Evolutionary conservation across 2,888 invertebrate species (phyloP), one percentile per base, ranked within the genome.

Genomic region (Norana najaformis): DNA sequence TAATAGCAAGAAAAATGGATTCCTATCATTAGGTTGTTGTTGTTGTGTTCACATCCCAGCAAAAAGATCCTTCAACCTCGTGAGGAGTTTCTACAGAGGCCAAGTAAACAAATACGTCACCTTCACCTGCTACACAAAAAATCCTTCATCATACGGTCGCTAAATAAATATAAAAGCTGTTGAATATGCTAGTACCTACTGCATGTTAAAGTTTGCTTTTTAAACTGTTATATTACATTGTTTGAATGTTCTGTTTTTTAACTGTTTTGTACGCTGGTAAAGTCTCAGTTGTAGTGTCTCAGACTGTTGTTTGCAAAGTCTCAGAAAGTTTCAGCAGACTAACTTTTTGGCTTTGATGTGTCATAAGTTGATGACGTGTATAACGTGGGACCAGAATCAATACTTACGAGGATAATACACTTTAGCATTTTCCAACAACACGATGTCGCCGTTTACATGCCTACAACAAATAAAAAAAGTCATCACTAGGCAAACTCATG

Each of bases 351-450:
- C n/a, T n/a, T n/a, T n/a, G n/a, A n/a, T n/a, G n/a, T n/a, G n/a
- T n/a, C n/a, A n/a, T n/a, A n/a, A n/a, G n/a, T n/a, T n/a, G n/a
- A n/a, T n/a, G n/a, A n/a, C n/a, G n/a, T n/a, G n/a, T n/a, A n/a
- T n/a, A n/a, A 30, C 30, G n/a, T n/a, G n/a, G 30, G 69, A 69
- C n/a, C 30, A n/a, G 69, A 90, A 11, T 23, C 34, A 34, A 35
- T 39, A 92, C 94, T 93, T 92, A 94, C 94, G 93, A 93, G 92
- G 89, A 90, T 94, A 94, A 90, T 93, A 93, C 30, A 92, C 92
- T 91, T 94, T 94, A 85, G 92, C 92, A 92, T 94, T 94, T 92
- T 94, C 94, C 90, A 94, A 90, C 89, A 94, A 90, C 0, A 93
- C 90, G 39, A 94, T 93, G 90, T 94, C 94, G 47, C 94, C 94